Evolutionary conservation across 2,797 vertebrate genomes (phyloP).

Genomic region (Lepus townsendii): DNA sequence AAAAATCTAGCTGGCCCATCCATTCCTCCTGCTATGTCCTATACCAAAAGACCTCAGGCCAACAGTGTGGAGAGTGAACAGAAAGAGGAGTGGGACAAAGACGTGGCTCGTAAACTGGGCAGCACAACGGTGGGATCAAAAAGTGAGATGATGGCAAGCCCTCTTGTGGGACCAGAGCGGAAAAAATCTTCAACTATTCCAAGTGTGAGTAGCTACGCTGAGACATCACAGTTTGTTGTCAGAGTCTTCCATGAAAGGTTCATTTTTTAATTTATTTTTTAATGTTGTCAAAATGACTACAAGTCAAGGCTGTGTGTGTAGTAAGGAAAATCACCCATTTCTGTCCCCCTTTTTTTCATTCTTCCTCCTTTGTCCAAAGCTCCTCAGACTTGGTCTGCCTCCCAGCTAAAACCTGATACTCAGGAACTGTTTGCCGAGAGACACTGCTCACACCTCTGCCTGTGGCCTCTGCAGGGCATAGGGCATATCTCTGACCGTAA

Average conservation of each 20-base stretch:
- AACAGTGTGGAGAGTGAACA: conserved; percentile 95
- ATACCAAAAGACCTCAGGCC: conserved; percentile 95
- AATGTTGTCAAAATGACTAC: background rate
- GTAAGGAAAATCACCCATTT: background rate
- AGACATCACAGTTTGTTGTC: background rate
- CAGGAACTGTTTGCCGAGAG: background rate
- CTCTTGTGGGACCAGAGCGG: conserved; percentile 94
- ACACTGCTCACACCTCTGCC: too few species aligned
- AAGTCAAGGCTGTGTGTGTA: too few species aligned
- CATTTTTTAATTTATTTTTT: background rate
- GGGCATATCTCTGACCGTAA: background rate
- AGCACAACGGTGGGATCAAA: conserved; percentile 93
- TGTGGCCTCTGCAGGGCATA: background rate
- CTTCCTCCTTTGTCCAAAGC: background rate
- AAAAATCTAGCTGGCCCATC: conserved; percentile 93
- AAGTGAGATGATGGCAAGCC: conserved; percentile 95
- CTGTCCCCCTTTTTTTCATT: background rate
- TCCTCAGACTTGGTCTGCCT: background rate
- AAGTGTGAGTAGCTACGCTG: conserved; percentile 90
- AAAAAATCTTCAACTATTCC: conserved; percentile 94
- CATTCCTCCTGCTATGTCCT: conserved; percentile 94
- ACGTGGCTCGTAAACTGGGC: conserved; percentile 92
- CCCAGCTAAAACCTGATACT: background rate
- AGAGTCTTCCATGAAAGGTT: background rate
- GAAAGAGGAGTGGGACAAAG: conserved; percentile 96